A percentile compares a stretch with the other conserved stretches of the same genome.
Conservation (phyloP, 2,888 invertebrate genomes). For the Seira ritae region DNA sequence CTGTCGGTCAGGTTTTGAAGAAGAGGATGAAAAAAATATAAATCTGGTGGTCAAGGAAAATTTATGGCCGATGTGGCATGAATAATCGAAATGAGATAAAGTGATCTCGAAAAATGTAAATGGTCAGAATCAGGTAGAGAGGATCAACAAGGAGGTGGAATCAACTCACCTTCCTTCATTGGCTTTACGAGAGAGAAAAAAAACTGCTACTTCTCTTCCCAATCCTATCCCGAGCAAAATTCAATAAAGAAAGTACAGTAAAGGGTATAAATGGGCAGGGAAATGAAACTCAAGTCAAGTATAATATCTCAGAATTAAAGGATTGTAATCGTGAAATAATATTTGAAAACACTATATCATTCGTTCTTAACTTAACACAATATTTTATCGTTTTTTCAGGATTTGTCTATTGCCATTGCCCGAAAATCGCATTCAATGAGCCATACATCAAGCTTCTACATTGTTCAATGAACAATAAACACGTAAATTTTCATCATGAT, state of each 20-base stretch:
- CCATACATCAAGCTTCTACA: constrained; percentile 60
- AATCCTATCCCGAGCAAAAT: background rate
- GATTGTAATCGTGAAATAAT: background rate
- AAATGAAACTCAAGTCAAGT: background rate
- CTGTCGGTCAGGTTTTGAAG: constrained; percentile 50
- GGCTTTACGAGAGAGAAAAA: constrained; percentile 3
- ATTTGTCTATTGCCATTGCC: constrained; percentile 4
- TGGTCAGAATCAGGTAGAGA: constrained; percentile 50
- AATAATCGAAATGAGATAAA: constrained; percentile 74
- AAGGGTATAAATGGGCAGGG: background rate
- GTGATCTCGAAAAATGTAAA: constrained; percentile 43
- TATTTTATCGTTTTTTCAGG: constrained; percentile 18
- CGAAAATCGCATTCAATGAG: constrained; percentile 29
- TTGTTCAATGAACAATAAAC: constrained; percentile 54
- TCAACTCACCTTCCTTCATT: constrained; percentile 8
- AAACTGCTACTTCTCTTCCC: constrained; percentile 24
- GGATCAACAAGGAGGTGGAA: constrained; percentile 45
- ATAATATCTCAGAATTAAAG: constrained; percentile 17
- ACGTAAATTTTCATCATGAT: constrained; percentile 41
- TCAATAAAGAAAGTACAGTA: background rate
- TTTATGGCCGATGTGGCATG: constrained; percentile 74
- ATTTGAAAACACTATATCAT: background rate
- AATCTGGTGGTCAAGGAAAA: constrained; percentile 71
- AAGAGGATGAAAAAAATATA: constrained; percentile 67
- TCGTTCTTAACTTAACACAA: background rate